Percentiles rank a stretch among this genome's conserved stretches.
phyloP scores from a whole-genome alignment of 2,797 vertebrate species.

The Characodon lateralis region DNA sequence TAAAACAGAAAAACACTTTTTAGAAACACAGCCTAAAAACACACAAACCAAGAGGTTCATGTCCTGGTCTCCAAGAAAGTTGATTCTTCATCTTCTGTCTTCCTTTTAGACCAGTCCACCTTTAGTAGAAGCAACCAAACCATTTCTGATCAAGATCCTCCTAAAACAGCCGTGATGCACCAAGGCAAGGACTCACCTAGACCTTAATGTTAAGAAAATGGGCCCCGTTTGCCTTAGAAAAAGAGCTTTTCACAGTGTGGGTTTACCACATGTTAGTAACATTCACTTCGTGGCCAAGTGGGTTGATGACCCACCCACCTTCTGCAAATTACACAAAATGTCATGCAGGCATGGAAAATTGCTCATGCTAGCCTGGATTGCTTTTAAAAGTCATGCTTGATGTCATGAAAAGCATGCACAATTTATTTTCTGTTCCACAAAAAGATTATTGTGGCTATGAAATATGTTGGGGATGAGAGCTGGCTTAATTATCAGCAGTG shows the following conservation, averaged over 20 bases:
- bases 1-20: too few species aligned
- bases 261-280: neutral
- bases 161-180: neutral
- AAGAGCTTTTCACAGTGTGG: neutral
- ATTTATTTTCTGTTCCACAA: neutral
- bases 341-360: neutral
- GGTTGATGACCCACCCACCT: neutral
- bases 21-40: too few species aligned
- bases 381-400: neutral
- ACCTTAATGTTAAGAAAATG: neutral
- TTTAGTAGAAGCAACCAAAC: too few species aligned
- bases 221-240: neutral
- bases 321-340: conserved; percentile 4
- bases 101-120: too few species aligned
- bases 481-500: neutral
- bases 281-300: neutral
- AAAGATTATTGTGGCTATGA: neutral
- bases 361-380: neutral
- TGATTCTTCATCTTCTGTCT: too few species aligned
- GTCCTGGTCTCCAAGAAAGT: too few species aligned
- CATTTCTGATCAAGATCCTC: neutral
- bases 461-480: neutral
- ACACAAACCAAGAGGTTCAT: too few species aligned
- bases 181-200: neutral
- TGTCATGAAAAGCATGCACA: neutral